phyloP scores from a whole-genome alignment of 2,888 invertebrate genomes.

The Thymelicus acteon region DNA sequence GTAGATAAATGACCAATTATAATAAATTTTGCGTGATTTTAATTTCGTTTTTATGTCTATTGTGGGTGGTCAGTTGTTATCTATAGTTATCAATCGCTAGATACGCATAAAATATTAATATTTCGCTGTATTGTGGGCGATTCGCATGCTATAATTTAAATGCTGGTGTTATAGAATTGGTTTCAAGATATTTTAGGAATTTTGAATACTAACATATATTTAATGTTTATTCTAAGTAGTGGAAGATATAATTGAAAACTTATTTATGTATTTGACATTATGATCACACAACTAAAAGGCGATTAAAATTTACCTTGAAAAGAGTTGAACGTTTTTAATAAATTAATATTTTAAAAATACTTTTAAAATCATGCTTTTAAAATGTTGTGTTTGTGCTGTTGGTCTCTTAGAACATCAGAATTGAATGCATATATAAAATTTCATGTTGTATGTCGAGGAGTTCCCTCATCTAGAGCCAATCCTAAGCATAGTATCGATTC shows the following conservation, averaged over 20 bases:
- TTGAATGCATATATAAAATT: too few relatives aligned
- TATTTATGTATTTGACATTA: too few relatives aligned
- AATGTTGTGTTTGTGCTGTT: too few relatives aligned
- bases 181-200: background rate
- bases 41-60: background rate
- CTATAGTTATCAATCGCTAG: slow-evolving; percentile 12
- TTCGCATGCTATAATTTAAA: slow-evolving; percentile 18
- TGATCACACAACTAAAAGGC: too few relatives aligned
- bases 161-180: background rate
- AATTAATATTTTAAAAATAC: too few relatives aligned
- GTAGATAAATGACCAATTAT: background rate
- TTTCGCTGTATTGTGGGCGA: slow-evolving; percentile 11
- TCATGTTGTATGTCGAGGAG: too few relatives aligned
- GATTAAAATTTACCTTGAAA: too few relatives aligned
- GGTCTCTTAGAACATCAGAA: too few relatives aligned
- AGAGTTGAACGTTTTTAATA: too few relatives aligned
- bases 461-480: too few relatives aligned
- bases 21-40: slow-evolving; percentile 2
- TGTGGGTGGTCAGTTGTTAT: slow-evolving; percentile 21
- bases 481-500: too few relatives aligned
- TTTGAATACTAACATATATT: background rate
- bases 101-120: slow-evolving; percentile 14
- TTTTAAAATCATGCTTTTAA: too few relatives aligned
- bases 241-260: slow-evolving; percentile 1
- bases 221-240: background rate